Evolutionary conservation across 2,113 vertebrate species (phyloP), one percentile per base, ranked within the genome.

Genomic region (Pseudorasbora parva): DNA sequence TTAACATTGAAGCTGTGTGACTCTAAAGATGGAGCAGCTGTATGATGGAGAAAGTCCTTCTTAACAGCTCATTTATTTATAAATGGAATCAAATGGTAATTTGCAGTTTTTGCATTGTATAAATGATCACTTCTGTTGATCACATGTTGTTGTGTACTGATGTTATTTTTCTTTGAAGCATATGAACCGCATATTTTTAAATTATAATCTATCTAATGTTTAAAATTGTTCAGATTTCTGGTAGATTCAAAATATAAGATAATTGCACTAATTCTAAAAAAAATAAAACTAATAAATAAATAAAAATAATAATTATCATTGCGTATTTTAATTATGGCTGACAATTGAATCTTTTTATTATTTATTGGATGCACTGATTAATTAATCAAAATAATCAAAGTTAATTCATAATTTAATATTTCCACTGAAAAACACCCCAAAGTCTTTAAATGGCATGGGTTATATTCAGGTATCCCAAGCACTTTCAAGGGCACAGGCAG

Each of bases 11-110:
- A 45, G 37, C 7, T 68, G 17, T 37, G 25, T 64, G 60, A 64
- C 15, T 66, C 15, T 37, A 68, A 68, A 19, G 68, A 21, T 43
- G 37, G 33, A 69, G 19, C 21, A 12, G 37, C 21, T 45, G 21
- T n/a, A 45, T 71, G 68, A 45, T 71, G 41, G 37, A 45, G 68
- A 71, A 59, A 10, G n/a, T n/a, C 4, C 21, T n/a, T 60, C 4
- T 60, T 60, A 25, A 60, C n/a, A 12, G n/a, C 21, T 71, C 0
- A 43, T 71, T 12, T 23, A 71, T 71, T 23, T 23, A 43, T 71
- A 71, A 14, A 71, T 71, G 21, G 12, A n/a, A 71, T 71, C 21
- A 69, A 37, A 43, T n/a, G 66, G 4, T 69, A 43, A 69, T 69
- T 21, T 69, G 2, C 8, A 41, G 64, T n/a, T 5, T 41, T 69